Evolutionary conservation across 2,888 invertebrate genomes (phyloP), one percentile per base, ranked within the genome.

Genomic region (Hemithea aestivaria): DNA sequence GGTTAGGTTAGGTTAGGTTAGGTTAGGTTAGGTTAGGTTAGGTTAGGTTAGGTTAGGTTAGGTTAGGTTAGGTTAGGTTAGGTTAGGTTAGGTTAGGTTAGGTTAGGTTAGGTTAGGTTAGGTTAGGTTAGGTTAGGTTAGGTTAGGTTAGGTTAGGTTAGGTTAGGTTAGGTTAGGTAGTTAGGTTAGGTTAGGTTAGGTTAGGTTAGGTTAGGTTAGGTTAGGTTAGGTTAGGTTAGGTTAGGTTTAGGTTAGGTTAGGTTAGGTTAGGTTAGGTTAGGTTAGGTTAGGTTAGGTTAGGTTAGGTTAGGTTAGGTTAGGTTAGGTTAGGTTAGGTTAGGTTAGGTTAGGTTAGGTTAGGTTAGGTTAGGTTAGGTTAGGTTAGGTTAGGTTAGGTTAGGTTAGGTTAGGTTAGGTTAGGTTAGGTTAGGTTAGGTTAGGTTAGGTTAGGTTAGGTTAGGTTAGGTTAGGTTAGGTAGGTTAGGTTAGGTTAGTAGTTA

Each of bases 261-360:
- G 42, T 32, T 39, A 39, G 35, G 39, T 39, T 39, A 44, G 44
- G 39, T 44, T 39, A 27, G 38, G 30, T 39, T 39, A 39, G 39
- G 39, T 35, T 43, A 34, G 34, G 38, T 43, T 44, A 39, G 39
- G 43, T 39, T 39, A 39, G 39, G 39, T 44, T 44, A 36, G 40
- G 40, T 40, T 44, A 35, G 39, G 39, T 44, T 43, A 38, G 44
- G 31, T 44, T 44, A 39, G 44, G 35, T 44, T 39, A 35, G 44
- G 39, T 44, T 44, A 39, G 44, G 39, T 40, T 45, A 40, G 44
- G 35, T 44, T 39, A 39, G 39, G 35, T 44, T 35, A 44, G 40
- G 44, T 40, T 44, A 40, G 44, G 44, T 44, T 44, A 44, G 44
- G 44, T 44, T 44, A 44, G 44, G 43, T 43, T 43, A 42, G 40